Base-by-base conservation (phyloP, 1,140 invertebrate genomes). In the Danaus melanippus region DNA sequence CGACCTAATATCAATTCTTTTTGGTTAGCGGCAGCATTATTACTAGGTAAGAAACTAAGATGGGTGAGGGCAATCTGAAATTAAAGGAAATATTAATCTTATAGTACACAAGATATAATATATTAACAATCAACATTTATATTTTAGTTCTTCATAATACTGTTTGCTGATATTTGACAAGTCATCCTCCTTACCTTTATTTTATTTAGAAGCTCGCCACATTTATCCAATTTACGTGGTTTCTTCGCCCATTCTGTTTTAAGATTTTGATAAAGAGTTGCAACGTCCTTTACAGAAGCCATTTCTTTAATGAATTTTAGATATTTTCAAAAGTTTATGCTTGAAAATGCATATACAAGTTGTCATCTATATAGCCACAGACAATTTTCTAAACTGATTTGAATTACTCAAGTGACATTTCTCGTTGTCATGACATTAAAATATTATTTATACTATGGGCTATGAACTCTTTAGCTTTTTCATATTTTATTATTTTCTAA, bases 1-100 rank as follows among this genome's bases (percentile, higher is more conserved):
- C 96, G 89, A 7, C 96, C 96, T 59, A 98, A 87, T 39, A 97
- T 84, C 39, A 98, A 85, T 87, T 98, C 96, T 76, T 97, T 93
- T 85, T 95, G 93, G 49, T 93, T 91, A 41, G 94, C 94, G 51
- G 89, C 88, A 32, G 89, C 89, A 70, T 94, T 94, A 63, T 93
- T 92, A 56, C 94, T 97, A 21, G 97, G 97, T 40, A 98, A 84
- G 85, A 97, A 98, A 53, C 92, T 91, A 42, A 97, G 87, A 76
- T 93, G 92, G 0, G 96, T 97, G 39, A 98, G 87, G 7, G 92
- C 93, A 64, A 97, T 87, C 95, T 97, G 75, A 64, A 69, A 70
- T 41, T 43, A 55, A 46, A 58, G 53, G 41, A 56, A 66, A 40
- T 42, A 46, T 41, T 45, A 48, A 41, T 7, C 44, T 15, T 43